Base-by-base conservation (phyloP, 1,140 invertebrate genomes). In the Trichonephila inaurata region DNA sequence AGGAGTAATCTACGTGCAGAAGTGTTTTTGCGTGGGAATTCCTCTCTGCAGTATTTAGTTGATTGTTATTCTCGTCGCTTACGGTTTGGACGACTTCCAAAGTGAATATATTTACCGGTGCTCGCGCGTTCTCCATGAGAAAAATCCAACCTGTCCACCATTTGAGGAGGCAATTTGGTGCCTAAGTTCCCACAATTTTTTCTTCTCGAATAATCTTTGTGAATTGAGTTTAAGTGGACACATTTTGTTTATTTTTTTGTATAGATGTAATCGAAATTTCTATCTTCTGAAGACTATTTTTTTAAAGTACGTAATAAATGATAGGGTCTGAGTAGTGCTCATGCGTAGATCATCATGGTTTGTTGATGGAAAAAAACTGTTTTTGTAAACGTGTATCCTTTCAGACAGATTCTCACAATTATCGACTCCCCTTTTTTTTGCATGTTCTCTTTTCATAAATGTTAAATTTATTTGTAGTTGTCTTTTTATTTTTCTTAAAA, bases 61-160 rank as follows among this genome's bases (percentile, higher is more conserved):
- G 91, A 92, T 92, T 92, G 91, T 92, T 92, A 92, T 92, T 92
- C 91, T 87, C n/a, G 91, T 83, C 91, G 85, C 64, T 40, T 40
- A 72, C 88, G 64, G 66, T 89, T 89, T 89, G 88, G 88, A 51
- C 3, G 33, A 0, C 14, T 24, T 89, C 88, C 88, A 89, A 77
- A 69, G 7, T 12, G 62, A 40, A 89, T 89, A 89, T 44, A 89
- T 89, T 89, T 89, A 72, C 88, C 40, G 64, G 33, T 64, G 86
- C 83, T 24, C 7, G 10, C 28, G 28, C 28, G 28, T 28, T 28
- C 28, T 77, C 69, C 14, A 33, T 77, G 72, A 40, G 72, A 77
- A 77, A 77, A 33, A 16, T 72, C 33, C 33, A 3, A 4, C 3
- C 24, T 33, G 69, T 12, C 4, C 69, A 77, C 28, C 28, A 16